These are phyloP conservation scores for Chalcosyrphus nemorum DNA, from an alignment of 2,888 invertebrate species.

Conservation along the genomic window DNA sequence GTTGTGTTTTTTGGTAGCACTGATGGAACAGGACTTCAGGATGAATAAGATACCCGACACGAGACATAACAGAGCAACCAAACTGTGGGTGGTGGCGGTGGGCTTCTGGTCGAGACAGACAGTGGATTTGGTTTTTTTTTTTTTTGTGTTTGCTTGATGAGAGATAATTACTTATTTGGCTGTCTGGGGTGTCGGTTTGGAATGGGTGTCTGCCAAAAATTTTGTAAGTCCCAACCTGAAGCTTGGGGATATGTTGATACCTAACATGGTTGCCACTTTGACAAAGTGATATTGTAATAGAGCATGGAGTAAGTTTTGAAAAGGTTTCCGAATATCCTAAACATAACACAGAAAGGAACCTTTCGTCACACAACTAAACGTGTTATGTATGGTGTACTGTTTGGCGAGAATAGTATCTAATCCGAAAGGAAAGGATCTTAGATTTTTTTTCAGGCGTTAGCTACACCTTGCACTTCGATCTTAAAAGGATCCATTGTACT, in stretches of 20 bases:
- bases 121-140: neutral
- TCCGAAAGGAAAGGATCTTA: too few relatives aligned
- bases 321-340: too few relatives aligned
- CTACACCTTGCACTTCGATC: too few relatives aligned
- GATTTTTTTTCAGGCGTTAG: too few relatives aligned
- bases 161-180: constrained; percentile 4
- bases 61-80: neutral
- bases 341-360: too few relatives aligned
- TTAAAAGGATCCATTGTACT: too few relatives aligned
- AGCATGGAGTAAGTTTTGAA: too few relatives aligned
- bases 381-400: too few relatives aligned
- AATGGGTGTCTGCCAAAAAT: neutral
- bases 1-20: constrained; percentile 9
- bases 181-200: neutral
- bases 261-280: constrained; percentile 1
- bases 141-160: too few relatives aligned
- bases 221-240: neutral
- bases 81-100: neutral
- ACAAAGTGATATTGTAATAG: too few relatives aligned
- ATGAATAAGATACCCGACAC: constrained; percentile 9
- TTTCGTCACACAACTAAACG: too few relatives aligned
- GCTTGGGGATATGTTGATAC: neutral
- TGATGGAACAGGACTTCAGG: constrained; percentile 21
- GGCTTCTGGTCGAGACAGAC: constrained; percentile 5
- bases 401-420: too few relatives aligned